Conservation (phyloP, 64 coral and sea anemone genomes). For the Montipora capricornis region DNA sequence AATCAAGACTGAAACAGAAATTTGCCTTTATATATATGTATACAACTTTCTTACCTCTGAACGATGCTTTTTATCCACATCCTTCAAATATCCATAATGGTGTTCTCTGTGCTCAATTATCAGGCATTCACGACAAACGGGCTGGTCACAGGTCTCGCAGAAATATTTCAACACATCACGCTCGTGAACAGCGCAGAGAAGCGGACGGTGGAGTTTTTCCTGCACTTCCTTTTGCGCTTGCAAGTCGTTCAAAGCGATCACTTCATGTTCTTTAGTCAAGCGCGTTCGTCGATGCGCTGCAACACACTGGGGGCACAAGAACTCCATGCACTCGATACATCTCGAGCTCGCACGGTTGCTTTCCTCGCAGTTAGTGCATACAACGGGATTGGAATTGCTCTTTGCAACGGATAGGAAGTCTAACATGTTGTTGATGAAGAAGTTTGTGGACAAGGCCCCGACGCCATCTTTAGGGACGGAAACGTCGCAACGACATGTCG, state of each 20-base stretch:
- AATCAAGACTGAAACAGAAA: neutral
- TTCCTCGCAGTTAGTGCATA: conserved; percentile 93
- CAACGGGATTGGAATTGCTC: conserved; percentile 82
- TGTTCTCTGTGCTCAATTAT: conserved; percentile 98
- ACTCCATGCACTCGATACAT: conserved; percentile 98
- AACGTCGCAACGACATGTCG: conserved; percentile 89
- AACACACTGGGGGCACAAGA: conserved; percentile 89
- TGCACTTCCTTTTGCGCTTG: conserved; percentile 83
- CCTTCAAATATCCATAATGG: conserved; percentile 94
- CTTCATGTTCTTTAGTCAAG: conserved; percentile 95
- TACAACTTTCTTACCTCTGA: conserved; percentile 63
- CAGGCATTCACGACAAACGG: conserved; percentile 93
- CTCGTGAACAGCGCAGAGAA: conserved; percentile 83
- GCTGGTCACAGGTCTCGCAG: conserved; percentile 94
- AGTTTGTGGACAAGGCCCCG: conserved; percentile 84
- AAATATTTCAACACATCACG: conserved; percentile 93
- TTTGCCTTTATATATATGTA: too few species aligned
- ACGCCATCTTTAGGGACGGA: conserved; percentile 85
- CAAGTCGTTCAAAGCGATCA: conserved; percentile 84
- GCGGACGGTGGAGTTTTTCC: conserved; percentile 88
- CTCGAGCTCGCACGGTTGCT: conserved; percentile 72
- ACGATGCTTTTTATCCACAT: conserved; percentile 95
- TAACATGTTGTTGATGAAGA: conserved; percentile 99
- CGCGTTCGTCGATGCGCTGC: conserved; percentile 89
- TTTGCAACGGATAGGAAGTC: conserved; percentile 93